A percentile compares a stretch with the other conserved stretches of the same genome.
Conservation (phyloP, 1,140 invertebrate genomes). For the Cyrtorhinus lividipennis region DNA sequence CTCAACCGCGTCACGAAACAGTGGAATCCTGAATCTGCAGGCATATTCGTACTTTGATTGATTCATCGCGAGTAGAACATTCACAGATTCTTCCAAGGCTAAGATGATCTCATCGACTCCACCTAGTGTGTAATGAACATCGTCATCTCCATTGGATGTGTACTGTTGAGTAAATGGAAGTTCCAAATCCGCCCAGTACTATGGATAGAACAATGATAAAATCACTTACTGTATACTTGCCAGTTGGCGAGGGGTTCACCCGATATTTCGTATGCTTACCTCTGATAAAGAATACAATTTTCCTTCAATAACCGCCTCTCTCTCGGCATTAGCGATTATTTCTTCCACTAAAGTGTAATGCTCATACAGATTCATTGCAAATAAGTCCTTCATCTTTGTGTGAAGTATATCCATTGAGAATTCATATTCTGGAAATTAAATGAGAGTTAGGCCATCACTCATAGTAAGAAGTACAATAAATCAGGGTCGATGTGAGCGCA, state of each 20-base stretch:
- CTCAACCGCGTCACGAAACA: too few species aligned
- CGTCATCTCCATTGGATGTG: constrained; percentile 29
- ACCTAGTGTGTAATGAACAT: constrained; percentile 57
- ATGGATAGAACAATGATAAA: too few species aligned
- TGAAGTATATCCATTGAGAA: neutral
- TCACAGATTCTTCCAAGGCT: constrained; percentile 21
- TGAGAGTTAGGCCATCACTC: too few species aligned
- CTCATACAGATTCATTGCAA: constrained; percentile 73
- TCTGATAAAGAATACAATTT: constrained; percentile 29
- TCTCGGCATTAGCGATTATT: constrained; percentile 73
- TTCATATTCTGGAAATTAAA: neutral
- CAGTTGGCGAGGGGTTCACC: too few species aligned
- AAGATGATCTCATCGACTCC: constrained; percentile 65
- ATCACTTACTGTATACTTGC: too few species aligned
- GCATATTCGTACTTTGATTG: neutral
- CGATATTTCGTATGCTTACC: neutral
- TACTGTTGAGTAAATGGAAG: neutral
- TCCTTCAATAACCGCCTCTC: constrained; percentile 75
- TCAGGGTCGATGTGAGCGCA: too few species aligned
- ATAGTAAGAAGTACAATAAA: too few species aligned
- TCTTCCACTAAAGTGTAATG: constrained; percentile 68
- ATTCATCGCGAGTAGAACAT: neutral
- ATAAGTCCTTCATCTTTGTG: constrained; percentile 60
- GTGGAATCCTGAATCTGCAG: too few species aligned
- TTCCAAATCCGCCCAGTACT: neutral